Base-by-base conservation (phyloP, 2,113 vertebrate species). In the Urocynchramus pylzowi region DNA sequence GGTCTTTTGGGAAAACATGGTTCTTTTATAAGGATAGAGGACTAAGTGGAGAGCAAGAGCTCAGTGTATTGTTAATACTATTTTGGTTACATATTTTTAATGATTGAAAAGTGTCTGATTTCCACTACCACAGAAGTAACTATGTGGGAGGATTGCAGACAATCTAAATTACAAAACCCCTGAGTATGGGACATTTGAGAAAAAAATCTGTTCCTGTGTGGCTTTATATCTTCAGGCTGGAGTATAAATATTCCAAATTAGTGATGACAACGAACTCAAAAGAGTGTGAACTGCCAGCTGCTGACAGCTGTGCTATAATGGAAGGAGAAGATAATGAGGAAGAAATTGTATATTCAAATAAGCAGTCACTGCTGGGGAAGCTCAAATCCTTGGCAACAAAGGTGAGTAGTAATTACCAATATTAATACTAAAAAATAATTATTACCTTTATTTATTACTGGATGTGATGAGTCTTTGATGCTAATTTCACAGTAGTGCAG, bases 271-370 rank as follows among this genome's bases (percentile, higher is more conserved):
- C 99, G 10, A 99, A 99, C 95, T 98, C 98, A 21, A 99, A 99
- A 95, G 99, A 99, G 78, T 99, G 99, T 28, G 99, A 99, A 78
- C 98, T 99, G 86, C 99, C 99, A 67, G 99, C 98, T 84, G 99
- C 99, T 68, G 99, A 99, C 98, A 99, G 99, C 97, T 99, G 99
- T 94, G 99, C 99, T 78, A 99, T 99, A 96, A 99, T 99, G 99
- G 99, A 99, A 97, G 99, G 99, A 44, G 99, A 99, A 98, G 98
- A 98, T 49, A 99, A 99, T 52, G 99, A 99, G 89, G 99, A 99
- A 63, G 99, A 99, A 90, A 97, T 99, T 54, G 98, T 99, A 28
- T 99, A 99, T 98, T 98, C 99, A 90, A 99, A 98, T 97, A 99
- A 99, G 88, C 98, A 99, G 64, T 99, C 99, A 31, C 95, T 99